Percentiles rank a stretch among this genome's conserved stretches.
Evolutionary conservation across 2,113 vertebrate species (phyloP).

Genomic region (Psophia crepitans): DNA sequence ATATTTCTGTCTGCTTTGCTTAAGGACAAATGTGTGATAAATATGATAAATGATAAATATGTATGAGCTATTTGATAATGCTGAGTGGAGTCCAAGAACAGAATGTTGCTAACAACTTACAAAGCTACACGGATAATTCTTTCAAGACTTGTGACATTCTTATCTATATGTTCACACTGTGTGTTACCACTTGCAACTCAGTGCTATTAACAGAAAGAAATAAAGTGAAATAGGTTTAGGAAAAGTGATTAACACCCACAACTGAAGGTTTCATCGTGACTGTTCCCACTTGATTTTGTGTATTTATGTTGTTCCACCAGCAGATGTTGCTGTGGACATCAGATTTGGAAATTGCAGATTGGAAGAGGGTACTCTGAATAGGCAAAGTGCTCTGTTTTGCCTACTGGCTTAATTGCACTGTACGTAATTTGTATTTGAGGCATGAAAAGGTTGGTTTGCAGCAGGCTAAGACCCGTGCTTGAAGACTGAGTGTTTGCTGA

Average conservation of each 20-base stretch:
- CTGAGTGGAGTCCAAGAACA: not conserved
- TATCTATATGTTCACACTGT: not conserved
- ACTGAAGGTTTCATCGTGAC: accelerated
- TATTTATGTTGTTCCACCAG: slow-evolving; percentile 39
- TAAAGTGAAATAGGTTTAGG: not conserved
- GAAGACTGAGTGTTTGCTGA: not conserved
- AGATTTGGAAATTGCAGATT: not conserved
- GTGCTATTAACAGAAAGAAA: not conserved
- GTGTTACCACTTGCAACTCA: not conserved
- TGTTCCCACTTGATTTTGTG: not conserved
- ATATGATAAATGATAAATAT: not conserved
- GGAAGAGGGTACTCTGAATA: not conserved
- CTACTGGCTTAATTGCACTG: accelerated
- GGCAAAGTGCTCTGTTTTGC: accelerated
- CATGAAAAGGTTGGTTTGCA: not conserved
- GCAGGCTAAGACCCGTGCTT: not conserved
- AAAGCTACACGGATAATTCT: not conserved
- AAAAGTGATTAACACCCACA: not conserved
- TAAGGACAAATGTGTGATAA: not conserved
- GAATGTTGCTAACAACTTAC: not conserved
- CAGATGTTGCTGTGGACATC: slow-evolving; percentile 68
- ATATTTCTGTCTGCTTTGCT: not conserved
- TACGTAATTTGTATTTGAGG: accelerated
- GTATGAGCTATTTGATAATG: not conserved
- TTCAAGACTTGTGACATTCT: not conserved